Percentiles rank a stretch among this genome's conserved stretches.
phyloP scores from a whole-genome alignment of 1,140 invertebrate genomes.

The Mylabris phalerata region DNA sequence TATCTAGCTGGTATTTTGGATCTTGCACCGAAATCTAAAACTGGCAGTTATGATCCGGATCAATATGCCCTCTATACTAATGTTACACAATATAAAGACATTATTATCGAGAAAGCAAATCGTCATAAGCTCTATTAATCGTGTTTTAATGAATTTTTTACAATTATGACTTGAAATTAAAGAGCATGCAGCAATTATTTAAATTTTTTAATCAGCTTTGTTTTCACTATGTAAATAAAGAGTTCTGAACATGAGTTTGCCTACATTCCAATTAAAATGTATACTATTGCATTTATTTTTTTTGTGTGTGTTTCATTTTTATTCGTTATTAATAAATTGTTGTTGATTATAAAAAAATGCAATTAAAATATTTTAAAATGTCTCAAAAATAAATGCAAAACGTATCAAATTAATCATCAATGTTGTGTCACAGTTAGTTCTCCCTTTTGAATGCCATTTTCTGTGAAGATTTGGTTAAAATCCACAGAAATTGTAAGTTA shows the following conservation, averaged over 20 bases:
- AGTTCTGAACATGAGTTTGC: too few relatives aligned
- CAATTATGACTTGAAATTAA: too few relatives aligned
- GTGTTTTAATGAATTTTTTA: too few relatives aligned
- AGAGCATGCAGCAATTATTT: not conserved
- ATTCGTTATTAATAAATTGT: not conserved
- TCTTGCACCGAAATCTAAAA: not conserved
- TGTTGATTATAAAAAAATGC: not conserved
- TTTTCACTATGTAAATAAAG: constrained; percentile 12
- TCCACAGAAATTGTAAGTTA: too few relatives aligned
- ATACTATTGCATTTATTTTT: constrained; percentile 23
- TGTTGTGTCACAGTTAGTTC: not conserved
- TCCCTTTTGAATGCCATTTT: too few relatives aligned
- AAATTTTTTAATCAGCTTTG: constrained; percentile 13
- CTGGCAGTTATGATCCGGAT: not conserved
- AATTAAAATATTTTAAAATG: constrained; percentile 14
- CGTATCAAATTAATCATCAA: constrained; percentile 22
- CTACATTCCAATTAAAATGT: too few relatives aligned
- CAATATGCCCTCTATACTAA: too few relatives aligned
- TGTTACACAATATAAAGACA: not conserved
- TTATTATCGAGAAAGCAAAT: too few relatives aligned
- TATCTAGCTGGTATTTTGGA: constrained; percentile 5
- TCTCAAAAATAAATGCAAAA: constrained; percentile 25
- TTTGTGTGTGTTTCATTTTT: not conserved
- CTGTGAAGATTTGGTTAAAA: too few relatives aligned
- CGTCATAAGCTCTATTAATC: too few relatives aligned